Percentiles rank a stretch among this genome's conserved stretches.
Conservation (phyloP, 2,113 vertebrate species). For the Oenanthe oenanthe region DNA sequence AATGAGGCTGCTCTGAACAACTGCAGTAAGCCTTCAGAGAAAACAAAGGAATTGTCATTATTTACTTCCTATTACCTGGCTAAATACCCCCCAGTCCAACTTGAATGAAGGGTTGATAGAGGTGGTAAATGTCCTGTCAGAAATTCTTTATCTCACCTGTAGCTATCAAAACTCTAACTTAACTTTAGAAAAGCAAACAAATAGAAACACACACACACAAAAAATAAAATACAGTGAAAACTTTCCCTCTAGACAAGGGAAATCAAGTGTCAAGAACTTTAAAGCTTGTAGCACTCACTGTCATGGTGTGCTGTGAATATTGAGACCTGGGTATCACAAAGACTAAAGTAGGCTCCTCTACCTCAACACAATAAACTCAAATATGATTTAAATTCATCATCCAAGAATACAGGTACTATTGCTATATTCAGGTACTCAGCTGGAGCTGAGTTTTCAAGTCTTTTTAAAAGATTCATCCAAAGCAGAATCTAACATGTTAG, state of each 20-base stretch:
- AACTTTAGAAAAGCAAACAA: background rate
- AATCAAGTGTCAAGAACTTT: background rate
- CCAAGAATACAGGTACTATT: background rate
- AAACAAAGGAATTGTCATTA: background rate
- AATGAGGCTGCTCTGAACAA: constrained; percentile 84
- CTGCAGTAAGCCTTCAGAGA: constrained; percentile 81
- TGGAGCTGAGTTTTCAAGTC: background rate
- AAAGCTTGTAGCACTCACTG: background rate
- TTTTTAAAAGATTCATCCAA: background rate
- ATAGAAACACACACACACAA: background rate
- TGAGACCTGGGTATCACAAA: background rate
- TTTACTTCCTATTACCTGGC: background rate
- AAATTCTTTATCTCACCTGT: background rate
- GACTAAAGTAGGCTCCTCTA: background rate
- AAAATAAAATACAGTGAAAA: background rate
- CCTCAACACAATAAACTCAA: background rate
- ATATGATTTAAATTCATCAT: background rate
- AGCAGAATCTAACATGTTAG: background rate
- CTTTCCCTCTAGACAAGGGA: background rate
- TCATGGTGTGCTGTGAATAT: background rate
- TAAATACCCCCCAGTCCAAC: background rate
- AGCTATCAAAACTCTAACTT: background rate
- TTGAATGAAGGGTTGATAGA: background rate
- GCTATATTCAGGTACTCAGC: background rate
- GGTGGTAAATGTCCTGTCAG: background rate